Evolutionary conservation across 2,797 vertebrate species (phyloP).

Genomic region (Australoheros facetus): DNA sequence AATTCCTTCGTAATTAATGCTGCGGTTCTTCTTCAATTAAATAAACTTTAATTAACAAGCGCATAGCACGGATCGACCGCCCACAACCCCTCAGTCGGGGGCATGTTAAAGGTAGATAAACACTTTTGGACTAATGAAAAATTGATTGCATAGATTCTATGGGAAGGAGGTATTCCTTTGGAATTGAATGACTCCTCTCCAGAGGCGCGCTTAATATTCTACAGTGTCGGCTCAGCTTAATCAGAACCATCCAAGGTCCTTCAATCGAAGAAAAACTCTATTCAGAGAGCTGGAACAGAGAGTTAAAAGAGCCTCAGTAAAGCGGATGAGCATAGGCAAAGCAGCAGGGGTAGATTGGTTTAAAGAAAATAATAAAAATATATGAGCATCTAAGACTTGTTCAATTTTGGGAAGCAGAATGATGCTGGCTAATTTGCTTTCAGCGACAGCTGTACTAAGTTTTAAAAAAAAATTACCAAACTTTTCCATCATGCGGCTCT

Average conservation of each 20-base stretch:
- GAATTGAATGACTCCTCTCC: slow-evolving; percentile 75
- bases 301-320: slow-evolving; percentile 33
- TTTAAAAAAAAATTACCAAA: slow-evolving; percentile 40
- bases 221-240: slow-evolving; percentile 85
- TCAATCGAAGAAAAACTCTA: slow-evolving; percentile 85
- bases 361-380: slow-evolving; percentile 20
- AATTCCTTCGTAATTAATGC: slow-evolving; percentile 93
- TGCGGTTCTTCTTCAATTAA: slow-evolving; percentile 94
- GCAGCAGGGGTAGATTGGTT: slow-evolving; percentile 16
- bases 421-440: slow-evolving; percentile 42
- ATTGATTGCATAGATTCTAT: slow-evolving; percentile 95
- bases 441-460: slow-evolving; percentile 26
- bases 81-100: slow-evolving; percentile 88
- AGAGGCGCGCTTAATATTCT: slow-evolving; percentile 82
- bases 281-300: slow-evolving; percentile 75
- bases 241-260: slow-evolving; percentile 86
- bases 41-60: slow-evolving; percentile 99
- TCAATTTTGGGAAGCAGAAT: slow-evolving; percentile 24
- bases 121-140: slow-evolving; percentile 98
- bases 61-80: slow-evolving; percentile 89
- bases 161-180: slow-evolving; percentile 80
- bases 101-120: slow-evolving; percentile 98
- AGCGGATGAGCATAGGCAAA: slow-evolving; percentile 12
- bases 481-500: slow-evolving; percentile 9
- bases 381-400: slow-evolving; percentile 34